Evolutionary conservation across 1,140 invertebrate species (phyloP).

Genomic region (Pogonomyrmex barbatus): DNA sequence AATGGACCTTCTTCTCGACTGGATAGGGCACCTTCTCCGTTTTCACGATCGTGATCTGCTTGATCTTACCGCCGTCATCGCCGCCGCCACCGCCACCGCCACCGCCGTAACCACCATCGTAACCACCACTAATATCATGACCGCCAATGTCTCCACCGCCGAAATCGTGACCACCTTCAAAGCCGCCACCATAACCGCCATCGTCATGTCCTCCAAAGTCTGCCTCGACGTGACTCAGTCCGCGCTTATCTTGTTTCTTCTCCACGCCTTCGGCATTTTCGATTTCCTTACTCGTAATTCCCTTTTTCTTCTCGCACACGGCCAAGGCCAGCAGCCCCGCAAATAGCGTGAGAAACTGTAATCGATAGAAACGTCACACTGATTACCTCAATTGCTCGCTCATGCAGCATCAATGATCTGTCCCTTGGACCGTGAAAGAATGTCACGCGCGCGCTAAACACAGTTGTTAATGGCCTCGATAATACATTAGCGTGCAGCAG

Average conservation of each 20-base stretch:
- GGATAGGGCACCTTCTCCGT: constrained; percentile 87
- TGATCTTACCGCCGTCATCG: constrained; percentile 82
- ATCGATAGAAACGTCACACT: neutral
- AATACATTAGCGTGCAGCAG: neutral
- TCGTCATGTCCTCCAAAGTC: constrained; percentile 82
- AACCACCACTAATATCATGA: constrained; percentile 57
- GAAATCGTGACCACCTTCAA: constrained; percentile 65
- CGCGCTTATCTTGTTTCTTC: constrained; percentile 90
- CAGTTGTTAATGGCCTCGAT: neutral
- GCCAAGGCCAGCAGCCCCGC: constrained; percentile 86
- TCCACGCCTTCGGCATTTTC: constrained; percentile 71
- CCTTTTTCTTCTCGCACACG: constrained; percentile 85
- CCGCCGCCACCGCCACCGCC: constrained; percentile 29
- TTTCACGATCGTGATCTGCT: constrained; percentile 87
- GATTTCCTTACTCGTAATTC: constrained; percentile 80
- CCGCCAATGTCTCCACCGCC: constrained; percentile 67
- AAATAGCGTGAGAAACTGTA: constrained; percentile 79
- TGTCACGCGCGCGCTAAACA: neutral
- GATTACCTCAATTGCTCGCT: constrained; percentile 22
- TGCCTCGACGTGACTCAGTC: constrained; percentile 87
- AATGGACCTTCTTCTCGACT: constrained; percentile 89
- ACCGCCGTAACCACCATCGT: neutral
- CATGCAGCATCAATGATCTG: neutral
- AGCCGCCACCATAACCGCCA: constrained; percentile 54
- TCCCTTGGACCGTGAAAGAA: neutral